Evolutionary conservation across 2,113 vertebrate genomes (phyloP).

Genomic region (Syngnathus typhle): DNA sequence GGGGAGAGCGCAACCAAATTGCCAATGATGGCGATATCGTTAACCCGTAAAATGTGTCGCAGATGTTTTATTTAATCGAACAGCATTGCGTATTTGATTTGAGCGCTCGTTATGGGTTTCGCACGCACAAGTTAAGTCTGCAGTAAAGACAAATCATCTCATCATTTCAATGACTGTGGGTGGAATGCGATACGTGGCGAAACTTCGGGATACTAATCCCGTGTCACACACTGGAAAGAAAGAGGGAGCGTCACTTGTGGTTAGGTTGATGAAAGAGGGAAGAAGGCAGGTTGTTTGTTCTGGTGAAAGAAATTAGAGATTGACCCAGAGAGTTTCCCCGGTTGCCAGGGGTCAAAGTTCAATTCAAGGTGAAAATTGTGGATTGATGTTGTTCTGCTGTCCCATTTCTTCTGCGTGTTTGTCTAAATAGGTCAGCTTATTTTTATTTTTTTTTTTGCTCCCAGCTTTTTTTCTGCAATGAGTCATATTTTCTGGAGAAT

Average conservation of each 20-base stretch:
- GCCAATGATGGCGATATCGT: not conserved
- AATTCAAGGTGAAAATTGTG: slow-evolving; percentile 23
- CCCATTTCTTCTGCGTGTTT: slow-evolving; percentile 33
- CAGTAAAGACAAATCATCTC: slow-evolving; percentile 18
- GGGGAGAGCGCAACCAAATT: slow-evolving; percentile 1
- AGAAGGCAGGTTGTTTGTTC: slow-evolving; percentile 15
- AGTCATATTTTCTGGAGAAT: slow-evolving; percentile 45
- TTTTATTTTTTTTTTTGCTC: slow-evolving; percentile 19
- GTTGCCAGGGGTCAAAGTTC: not conserved
- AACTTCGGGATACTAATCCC: slow-evolving; percentile 19
- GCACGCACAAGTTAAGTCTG: not conserved
- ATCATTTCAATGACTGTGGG: slow-evolving; percentile 20
- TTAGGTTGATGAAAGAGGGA: slow-evolving; percentile 1
- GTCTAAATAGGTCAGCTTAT: slow-evolving; percentile 45
- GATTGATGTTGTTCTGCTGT: slow-evolving; percentile 16
- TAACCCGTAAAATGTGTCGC: not conserved
- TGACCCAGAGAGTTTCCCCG: not conserved
- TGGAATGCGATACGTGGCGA: not conserved
- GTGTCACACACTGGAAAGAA: not conserved
- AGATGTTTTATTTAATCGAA: not conserved
- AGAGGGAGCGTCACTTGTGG: not conserved
- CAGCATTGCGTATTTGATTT: not conserved
- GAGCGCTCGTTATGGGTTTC: not conserved
- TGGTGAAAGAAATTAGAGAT: slow-evolving; percentile 34
- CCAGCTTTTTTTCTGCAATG: slow-evolving; percentile 36